A percentile compares a stretch with the other conserved stretches of the same genome.
These are phyloP conservation scores for Ctenicera cuprea DNA, from an alignment of 2,888 invertebrate genomes.

Conservation along the genomic window DNA sequence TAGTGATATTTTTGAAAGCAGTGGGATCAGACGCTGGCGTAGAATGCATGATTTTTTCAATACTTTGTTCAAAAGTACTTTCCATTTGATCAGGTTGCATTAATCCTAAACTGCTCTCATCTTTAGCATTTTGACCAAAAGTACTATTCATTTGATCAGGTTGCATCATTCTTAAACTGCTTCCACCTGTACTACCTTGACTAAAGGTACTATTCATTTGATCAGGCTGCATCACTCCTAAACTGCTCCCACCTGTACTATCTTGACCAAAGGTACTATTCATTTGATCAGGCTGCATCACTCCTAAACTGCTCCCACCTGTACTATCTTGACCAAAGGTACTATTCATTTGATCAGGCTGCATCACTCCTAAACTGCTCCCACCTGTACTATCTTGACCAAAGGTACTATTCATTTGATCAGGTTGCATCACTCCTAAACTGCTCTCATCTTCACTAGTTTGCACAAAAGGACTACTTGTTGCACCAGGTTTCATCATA, in stretches of 20 bases:
- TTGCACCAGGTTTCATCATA: background rate
- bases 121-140: background rate
- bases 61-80: background rate
- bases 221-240: constrained; percentile 5
- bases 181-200: background rate
- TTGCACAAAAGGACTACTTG: background rate
- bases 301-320: constrained; percentile 1
- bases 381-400: background rate
- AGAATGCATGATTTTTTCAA: no score
- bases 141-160: background rate
- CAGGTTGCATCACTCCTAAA: constrained; percentile 9
- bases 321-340: background rate
- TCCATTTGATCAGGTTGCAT: background rate
- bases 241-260: background rate
- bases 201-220: background rate
- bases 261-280: background rate
- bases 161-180: constrained; percentile 1
- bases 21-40: no score
- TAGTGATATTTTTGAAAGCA: no score
- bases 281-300: constrained; percentile 1
- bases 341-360: background rate
- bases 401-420: constrained; percentile 10
- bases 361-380: constrained; percentile 15
- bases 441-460: background rate
- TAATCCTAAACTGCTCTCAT: background rate